phyloP scores from a whole-genome alignment of 2,888 invertebrate genomes.

The Sminthurides aquaticus region DNA sequence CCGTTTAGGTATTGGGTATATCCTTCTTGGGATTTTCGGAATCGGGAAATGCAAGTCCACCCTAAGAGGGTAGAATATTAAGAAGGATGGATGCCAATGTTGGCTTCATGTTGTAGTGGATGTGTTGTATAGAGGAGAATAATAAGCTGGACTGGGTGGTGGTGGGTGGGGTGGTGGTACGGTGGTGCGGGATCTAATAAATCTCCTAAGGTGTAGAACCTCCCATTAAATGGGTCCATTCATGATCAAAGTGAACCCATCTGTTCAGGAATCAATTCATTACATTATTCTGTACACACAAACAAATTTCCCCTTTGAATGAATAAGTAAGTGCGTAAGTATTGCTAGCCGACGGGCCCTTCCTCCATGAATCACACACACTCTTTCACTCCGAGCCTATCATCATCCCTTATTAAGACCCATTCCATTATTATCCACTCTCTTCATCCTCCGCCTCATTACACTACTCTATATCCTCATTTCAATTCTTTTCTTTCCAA shows the following conservation, averaged over 20 bases:
- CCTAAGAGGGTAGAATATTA: too few relatives aligned
- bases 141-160: too few relatives aligned
- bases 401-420: not conserved
- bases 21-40: too few relatives aligned
- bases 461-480: too few relatives aligned
- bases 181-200: not conserved
- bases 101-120: too few relatives aligned
- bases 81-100: too few relatives aligned
- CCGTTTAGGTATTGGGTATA: too few relatives aligned
- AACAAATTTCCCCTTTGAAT: slow-evolving; percentile 21
- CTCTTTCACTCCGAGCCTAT: not conserved
- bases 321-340: slow-evolving; percentile 1
- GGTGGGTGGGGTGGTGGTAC: too few relatives aligned
- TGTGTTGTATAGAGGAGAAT: too few relatives aligned
- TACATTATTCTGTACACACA: slow-evolving; percentile 18
- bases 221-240: slow-evolving; percentile 1
- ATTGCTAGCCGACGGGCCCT: not conserved
- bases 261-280: slow-evolving; percentile 25
- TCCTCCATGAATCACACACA: slow-evolving; percentile 1
- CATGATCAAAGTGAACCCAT: slow-evolving; percentile 15
- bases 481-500: too few relatives aligned
- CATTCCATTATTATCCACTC: not conserved
- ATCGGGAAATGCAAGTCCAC: too few relatives aligned
- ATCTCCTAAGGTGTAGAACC: slow-evolving; percentile 3
- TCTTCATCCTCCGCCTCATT: slow-evolving; percentile 1